Percentiles rank a stretch among this genome's conserved stretches.
Evolutionary conservation across 2,113 vertebrate genomes (phyloP).

Genomic region (Naja naja): DNA sequence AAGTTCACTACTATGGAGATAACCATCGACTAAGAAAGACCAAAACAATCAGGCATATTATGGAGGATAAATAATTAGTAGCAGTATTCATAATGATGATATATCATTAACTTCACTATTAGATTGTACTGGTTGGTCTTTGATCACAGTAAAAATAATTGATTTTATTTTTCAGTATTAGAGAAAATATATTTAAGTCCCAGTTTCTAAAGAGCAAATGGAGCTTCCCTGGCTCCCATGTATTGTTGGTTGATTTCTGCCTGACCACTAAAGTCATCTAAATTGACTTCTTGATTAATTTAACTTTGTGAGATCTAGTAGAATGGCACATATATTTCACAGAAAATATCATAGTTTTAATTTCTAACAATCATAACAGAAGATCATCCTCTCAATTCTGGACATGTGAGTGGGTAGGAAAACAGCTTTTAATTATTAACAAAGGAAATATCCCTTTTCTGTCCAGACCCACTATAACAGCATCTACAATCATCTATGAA

Average conservation of each 20-base stretch:
- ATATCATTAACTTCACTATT: not conserved
- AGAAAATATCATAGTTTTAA: not conserved
- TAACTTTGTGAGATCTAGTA: not conserved
- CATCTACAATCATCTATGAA: not conserved
- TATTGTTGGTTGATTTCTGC: not conserved
- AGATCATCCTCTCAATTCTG: not conserved
- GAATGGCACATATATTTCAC: not conserved
- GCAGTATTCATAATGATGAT: not conserved
- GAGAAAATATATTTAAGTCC: not conserved
- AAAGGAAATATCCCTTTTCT: not conserved
- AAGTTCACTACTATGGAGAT: not conserved
- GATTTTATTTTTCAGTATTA: not conserved
- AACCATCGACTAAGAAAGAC: not conserved
- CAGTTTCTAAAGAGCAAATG: not conserved
- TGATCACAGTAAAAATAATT: not conserved
- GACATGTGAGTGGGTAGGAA: not conserved
- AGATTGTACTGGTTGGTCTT: not conserved
- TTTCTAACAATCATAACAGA: not conserved
- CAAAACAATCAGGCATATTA: not conserved
- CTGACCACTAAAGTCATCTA: not conserved
- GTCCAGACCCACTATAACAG: not conserved
- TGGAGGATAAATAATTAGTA: not conserved
- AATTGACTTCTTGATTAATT: not conserved
- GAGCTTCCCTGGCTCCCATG: not conserved
- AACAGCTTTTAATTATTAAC: not conserved